A percentile compares a stretch with the other conserved stretches of the same genome.
Conservation (phyloP, 2,888 invertebrate species). For the Hypomecis atomaria region DNA sequence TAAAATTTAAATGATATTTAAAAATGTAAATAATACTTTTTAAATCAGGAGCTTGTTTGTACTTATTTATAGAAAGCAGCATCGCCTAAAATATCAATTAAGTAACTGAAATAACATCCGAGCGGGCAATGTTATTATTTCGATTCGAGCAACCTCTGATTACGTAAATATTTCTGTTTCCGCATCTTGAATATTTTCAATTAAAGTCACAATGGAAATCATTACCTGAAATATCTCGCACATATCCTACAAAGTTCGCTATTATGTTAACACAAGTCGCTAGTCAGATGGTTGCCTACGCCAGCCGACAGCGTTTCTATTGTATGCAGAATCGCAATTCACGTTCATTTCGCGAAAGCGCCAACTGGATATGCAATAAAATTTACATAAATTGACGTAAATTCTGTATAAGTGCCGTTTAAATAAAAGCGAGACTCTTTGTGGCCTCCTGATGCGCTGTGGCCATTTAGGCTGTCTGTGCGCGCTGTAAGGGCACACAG, state of each 20-base stretch:
- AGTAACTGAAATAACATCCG: too few species aligned
- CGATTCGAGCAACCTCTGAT: too few species aligned
- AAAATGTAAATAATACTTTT: too few species aligned
- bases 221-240: too few species aligned
- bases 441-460: conserved; percentile 13
- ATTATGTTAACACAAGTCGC: conserved; percentile 5
- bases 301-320: conserved; percentile 40
- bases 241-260: conserved; percentile 9
- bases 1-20: too few species aligned
- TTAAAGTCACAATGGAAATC: too few species aligned
- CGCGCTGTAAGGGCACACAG: conserved; percentile 18
- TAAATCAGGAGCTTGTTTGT: too few species aligned
- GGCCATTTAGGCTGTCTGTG: conserved; percentile 9
- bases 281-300: conserved; percentile 43
- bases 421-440: conserved; percentile 19
- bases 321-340: conserved; percentile 51
- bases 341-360: conserved; percentile 50
- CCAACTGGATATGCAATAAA: conserved; percentile 45
- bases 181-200: too few species aligned
- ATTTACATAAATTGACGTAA: conserved; percentile 35
- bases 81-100: too few species aligned
- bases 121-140: too few species aligned
- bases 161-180: too few species aligned
- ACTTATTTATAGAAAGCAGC: too few species aligned
- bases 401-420: conserved; percentile 34